Base-by-base conservation (phyloP, 2,113 vertebrate species). In the Myiagra hebetior region DNA sequence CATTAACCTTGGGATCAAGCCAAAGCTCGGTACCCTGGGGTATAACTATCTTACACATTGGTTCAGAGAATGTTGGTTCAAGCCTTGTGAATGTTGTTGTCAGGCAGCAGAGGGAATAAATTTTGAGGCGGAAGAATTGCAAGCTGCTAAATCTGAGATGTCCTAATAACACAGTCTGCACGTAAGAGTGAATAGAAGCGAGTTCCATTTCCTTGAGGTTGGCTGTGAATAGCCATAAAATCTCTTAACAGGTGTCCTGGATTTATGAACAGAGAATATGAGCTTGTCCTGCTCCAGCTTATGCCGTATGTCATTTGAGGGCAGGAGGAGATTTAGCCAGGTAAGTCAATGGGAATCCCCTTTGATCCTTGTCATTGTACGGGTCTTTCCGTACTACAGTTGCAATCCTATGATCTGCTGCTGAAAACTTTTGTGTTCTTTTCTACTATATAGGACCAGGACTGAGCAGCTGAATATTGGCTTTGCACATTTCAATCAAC, bases 361-460 rank as follows among this genome's bases (percentile, higher is more conserved):
- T 87, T 24, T 73, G 41, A 77, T 65, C 47, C 23, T 37, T 85
- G 13, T n/a, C 35, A 8, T 33, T 0, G 0, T 24, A 39, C 1
- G 2, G 19, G 42, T 15, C 18, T 72, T 85, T 68, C 39, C 5
- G 2, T 30, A 23, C 9, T 20, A 47, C 0, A 0, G 9, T 9
- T 65, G 20, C 23, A 55, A 10, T 31, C 22, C 47, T 72, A 1
- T 41, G 37, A 57, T 39, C 33, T 33, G 3, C 16, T 78, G 50
- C 17, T 72, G 55, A 74, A 82, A 93, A 46, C 2, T 42, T 52
- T 64, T 44, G 7, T 55, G 20, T 20, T 12, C 11, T 88, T 83
- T 79, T 72, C 53, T 73, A 13, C 31, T 79, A 4, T 20, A 46
- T 13, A 39, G 63, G 26, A n/a, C 28, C 42, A 88, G 10, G 26